Conservation (phyloP, 2,797 vertebrate species). For the Nasua narica region DNA sequence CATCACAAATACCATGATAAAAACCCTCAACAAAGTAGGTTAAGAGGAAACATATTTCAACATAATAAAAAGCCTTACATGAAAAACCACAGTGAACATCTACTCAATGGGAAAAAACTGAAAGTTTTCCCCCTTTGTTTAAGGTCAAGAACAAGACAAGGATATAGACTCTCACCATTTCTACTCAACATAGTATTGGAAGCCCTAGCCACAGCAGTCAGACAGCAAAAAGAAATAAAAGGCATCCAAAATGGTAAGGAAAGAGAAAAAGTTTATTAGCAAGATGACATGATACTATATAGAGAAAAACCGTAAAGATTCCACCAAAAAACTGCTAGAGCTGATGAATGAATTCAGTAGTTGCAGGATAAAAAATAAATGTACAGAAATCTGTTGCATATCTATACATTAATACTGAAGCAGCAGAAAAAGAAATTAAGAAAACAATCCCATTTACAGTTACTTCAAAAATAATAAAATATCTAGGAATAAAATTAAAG, state of each 20-base stretch:
- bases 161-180: neutral
- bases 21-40: neutral
- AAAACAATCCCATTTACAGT: too few relatives aligned
- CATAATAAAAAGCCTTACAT: neutral
- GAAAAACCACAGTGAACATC: neutral
- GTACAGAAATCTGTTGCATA: neutral
- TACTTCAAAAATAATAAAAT: too few relatives aligned
- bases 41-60: neutral
- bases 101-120: neutral
- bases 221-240: neutral
- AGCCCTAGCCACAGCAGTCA: neutral
- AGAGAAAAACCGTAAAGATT: neutral
- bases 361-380: neutral
- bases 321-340: neutral
- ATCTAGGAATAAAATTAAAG: too few relatives aligned
- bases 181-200: neutral
- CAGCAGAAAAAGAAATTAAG: neutral
- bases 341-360: neutral
- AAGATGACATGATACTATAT: neutral
- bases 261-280: neutral
- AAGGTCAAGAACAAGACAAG: neutral
- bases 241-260: neutral
- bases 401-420: neutral
- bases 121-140: neutral
- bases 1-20: neutral